Base-by-base conservation (phyloP, 2,888 invertebrate genomes). In the Xanthia togata region DNA sequence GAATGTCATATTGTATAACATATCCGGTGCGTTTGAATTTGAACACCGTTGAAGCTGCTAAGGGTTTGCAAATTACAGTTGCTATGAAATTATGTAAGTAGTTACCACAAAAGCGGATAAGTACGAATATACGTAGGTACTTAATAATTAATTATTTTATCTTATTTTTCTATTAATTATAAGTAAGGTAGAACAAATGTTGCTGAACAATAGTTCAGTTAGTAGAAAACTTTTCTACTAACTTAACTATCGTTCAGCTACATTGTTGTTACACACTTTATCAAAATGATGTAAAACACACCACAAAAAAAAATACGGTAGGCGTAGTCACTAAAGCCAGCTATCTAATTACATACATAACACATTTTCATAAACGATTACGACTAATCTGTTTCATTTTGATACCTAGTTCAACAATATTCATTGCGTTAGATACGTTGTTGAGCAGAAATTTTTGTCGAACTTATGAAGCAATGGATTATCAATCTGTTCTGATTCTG, bases 31-130 rank as follows among this genome's bases (percentile, higher is more conserved):
- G 14, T 55, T 78, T 44, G 6, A 55, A 70, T 41, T 63, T 78
- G 20, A 47, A 47, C 38, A 55, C 26, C 26, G 70, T 78, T 63
- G 62, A 79, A 71, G 41, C 57, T 72, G 55, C 26, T 38, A 50
- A 57, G n/a, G 38, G 55, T 50, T 63, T 63, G 31, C 12, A 71
- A 57, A 79, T 64, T 59, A 26, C 44, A 62, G 44, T 35, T 76
- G 44, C 35, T 44, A 60, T n/a, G 17, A 17, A 35, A 53, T 44
- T 57, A 41, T 31, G 35, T 41, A 38, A 38, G 38, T n/a, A n/a
- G n/a, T n/a, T 6, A 20, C 57, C 20, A 35, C 38, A 63, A 55
- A 38, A 38, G 44, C 70, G 14, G 4, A 64, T 35, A 57, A 12
- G 57, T 68, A 12, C 17, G 14, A 50, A 63, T 23, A 62, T 69